Conservation (phyloP, 2,888 invertebrate species). For the Macrophya annulata region DNA sequence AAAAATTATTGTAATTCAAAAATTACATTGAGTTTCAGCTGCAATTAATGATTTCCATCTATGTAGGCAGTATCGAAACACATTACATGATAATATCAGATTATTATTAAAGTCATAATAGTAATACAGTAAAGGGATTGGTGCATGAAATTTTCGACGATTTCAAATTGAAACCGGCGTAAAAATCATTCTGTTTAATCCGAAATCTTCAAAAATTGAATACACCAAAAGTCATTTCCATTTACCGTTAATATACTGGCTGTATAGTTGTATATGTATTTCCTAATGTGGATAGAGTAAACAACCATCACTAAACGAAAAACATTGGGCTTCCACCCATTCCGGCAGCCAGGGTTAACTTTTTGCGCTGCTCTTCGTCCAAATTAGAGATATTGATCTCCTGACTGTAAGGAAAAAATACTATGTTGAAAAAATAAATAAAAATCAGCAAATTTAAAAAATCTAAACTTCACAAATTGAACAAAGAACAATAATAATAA, state of each 20-base stretch:
- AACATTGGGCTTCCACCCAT: conserved; percentile 85
- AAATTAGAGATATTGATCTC: conserved; percentile 80
- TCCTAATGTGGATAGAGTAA: not conserved
- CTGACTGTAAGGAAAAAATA: conserved; percentile 76
- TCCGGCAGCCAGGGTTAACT: conserved; percentile 82
- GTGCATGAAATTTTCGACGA: not conserved
- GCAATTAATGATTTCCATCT: not conserved
- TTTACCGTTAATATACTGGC: not conserved
- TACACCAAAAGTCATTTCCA: not conserved
- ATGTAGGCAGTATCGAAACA: not conserved
- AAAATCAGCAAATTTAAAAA: not conserved
- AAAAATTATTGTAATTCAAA: not conserved
- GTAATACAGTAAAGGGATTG: not conserved
- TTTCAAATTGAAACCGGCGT: not conserved
- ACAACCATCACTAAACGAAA: conserved; percentile 82
- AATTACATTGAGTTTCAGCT: conserved; percentile 2
- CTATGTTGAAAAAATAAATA: not conserved
- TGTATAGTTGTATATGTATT: not conserved
- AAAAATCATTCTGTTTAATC: not conserved
- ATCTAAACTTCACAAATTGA: not conserved
- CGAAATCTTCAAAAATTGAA: not conserved
- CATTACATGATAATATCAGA: not conserved
- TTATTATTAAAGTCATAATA: not conserved
- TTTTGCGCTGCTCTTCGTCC: conserved; percentile 80
- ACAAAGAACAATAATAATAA: conserved; percentile 15